Base-by-base conservation (phyloP, 2,888 invertebrate genomes). In the Mayetiola destructor region DNA sequence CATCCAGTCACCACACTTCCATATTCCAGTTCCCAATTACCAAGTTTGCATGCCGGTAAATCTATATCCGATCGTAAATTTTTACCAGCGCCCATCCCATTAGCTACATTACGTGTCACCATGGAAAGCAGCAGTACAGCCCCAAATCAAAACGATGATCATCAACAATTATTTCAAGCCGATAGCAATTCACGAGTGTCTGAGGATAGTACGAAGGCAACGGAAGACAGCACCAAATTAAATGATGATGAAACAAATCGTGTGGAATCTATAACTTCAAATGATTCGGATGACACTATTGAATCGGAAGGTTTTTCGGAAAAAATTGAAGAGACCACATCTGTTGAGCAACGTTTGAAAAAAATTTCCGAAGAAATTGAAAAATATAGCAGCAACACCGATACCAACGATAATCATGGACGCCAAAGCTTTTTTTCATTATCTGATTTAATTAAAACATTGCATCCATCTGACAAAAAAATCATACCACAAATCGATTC, bases 401-500 rank as follows among this genome's bases (percentile, higher is more conserved):
- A 67, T 60, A 65, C 66, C 36, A 64, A 62, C 37, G 53, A 52
- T 12, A 40, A 6, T 16, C 9, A 40, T 40, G 40, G 18, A 5
- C 70, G 68, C 0, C 70, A 72, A 59, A 70, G 71, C 20, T 72
- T 72, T 58, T 64, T 72, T 23, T 72, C 72, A 1, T 63, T 72
- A 3, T 70, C 70, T 57, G 72, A 72, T 63, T 64, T 72, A 37
- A 70, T 72, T 60, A 69, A 71, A 58, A 71, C 71, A 2, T 60
- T 72, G 39, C 67, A 69, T 40, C 72, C 72, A 32, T 69, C 68
- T 57, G 71, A 71, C 27, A 69, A 71, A 58, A 57, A 58, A 53
- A 32, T 54, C 4, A 67, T 69, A 48, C 72, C 72, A 32, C 72
- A 72, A 64, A 72, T 72, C 58, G 72, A 72, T 62, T 72, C 72